A percentile compares a stretch with the other conserved stretches of the same genome.
Conservation (phyloP, 2,888 invertebrate species). For the Hyalella azteca region DNA sequence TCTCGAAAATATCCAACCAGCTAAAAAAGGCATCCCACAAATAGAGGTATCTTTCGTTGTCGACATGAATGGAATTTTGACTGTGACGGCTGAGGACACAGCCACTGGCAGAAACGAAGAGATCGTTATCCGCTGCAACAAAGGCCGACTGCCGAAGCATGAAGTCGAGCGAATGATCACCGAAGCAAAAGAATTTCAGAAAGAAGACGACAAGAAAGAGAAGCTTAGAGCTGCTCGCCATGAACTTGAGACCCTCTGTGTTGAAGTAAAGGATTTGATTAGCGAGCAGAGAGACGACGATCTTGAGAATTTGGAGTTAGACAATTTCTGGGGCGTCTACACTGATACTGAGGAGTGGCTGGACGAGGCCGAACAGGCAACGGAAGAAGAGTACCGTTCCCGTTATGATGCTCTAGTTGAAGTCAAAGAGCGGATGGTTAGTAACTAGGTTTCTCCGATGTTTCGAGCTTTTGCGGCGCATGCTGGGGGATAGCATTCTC, state of each 20-base stretch:
- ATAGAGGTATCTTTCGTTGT: constrained; percentile 5
- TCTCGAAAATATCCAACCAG: background rate
- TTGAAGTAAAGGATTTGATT: background rate
- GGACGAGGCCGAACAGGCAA: background rate
- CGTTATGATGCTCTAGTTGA: background rate
- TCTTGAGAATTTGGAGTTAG: background rate
- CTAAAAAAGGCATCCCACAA: background rate
- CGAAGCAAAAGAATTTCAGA: background rate
- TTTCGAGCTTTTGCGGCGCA: too few relatives aligned
- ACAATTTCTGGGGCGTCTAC: too few relatives aligned
- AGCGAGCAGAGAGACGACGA: background rate
- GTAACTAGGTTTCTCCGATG: too few relatives aligned
- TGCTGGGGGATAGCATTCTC: too few relatives aligned
- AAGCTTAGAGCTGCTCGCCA: background rate
- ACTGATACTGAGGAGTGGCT: background rate
- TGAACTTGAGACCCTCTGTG: constrained; percentile 3
- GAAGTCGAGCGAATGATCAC: constrained; percentile 1
- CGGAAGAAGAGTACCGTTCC: background rate
- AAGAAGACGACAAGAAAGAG: background rate
- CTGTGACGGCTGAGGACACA: background rate
- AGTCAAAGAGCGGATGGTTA: background rate
- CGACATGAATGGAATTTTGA: background rate
- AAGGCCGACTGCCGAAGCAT: constrained; percentile 1
- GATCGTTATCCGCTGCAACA: background rate
- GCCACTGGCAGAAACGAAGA: background rate